These are phyloP conservation scores for Leuciscus waleckii DNA, from an alignment of 2,797 vertebrate genomes.

Conservation along the genomic window DNA sequence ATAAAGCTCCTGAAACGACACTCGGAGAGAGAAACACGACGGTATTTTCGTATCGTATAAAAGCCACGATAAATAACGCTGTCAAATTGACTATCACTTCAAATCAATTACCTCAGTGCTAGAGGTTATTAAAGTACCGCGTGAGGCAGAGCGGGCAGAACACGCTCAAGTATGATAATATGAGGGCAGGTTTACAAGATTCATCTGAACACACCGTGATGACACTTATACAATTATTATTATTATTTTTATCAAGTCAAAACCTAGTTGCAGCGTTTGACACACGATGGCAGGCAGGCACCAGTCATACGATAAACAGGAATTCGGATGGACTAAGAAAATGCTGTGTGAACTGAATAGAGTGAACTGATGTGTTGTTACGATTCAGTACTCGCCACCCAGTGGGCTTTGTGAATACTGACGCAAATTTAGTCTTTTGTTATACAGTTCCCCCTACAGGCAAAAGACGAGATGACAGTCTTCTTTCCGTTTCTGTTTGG, in stretches of 20 bases:
- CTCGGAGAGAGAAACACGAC: background rate
- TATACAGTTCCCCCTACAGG: conserved; percentile 12
- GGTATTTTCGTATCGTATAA: background rate
- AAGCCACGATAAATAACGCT: conserved; percentile 6
- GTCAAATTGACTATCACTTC: background rate
- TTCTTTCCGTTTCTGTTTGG: background rate
- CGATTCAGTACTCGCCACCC: conserved; percentile 7
- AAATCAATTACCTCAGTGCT: background rate
- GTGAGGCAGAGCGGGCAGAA: background rate
- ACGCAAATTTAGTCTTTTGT: background rate
- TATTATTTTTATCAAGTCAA: background rate
- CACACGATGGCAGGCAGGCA: background rate
- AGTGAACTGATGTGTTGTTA: background rate
- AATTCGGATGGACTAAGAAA: conserved; percentile 10
- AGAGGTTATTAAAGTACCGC: background rate
- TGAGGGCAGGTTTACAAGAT: background rate
- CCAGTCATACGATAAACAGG: background rate
- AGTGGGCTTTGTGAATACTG: background rate
- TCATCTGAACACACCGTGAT: background rate
- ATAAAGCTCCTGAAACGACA: background rate
- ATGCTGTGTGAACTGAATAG: conserved; percentile 28
- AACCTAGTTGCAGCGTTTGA: background rate
- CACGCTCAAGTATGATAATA: background rate
- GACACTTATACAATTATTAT: too few relatives aligned
- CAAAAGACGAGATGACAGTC: background rate